Evolutionary conservation across 2,797 vertebrate species (phyloP).

Genomic region (Apodemus agrarius): DNA sequence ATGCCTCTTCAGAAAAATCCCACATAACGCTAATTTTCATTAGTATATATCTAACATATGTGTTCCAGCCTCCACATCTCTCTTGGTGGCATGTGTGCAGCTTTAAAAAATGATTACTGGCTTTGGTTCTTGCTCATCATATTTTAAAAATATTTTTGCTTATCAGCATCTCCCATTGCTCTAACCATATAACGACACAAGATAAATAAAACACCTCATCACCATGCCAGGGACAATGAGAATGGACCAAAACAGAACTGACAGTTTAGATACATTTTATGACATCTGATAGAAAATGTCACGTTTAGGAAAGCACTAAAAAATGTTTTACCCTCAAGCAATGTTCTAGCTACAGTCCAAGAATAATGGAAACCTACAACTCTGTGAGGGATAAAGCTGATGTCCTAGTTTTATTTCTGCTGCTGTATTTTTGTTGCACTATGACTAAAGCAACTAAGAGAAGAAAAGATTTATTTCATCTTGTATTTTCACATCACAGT

Average conservation of each 20-base stretch:
- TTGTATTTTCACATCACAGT: background rate
- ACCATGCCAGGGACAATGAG: background rate
- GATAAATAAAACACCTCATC: background rate
- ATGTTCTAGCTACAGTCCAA: background rate
- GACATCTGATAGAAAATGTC: slow-evolving; percentile 24
- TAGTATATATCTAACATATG: background rate
- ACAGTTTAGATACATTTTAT: background rate
- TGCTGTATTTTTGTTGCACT: background rate
- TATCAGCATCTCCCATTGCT: background rate
- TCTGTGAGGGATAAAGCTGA: slow-evolving; percentile 68
- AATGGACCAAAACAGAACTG: background rate
- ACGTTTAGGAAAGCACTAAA: background rate
- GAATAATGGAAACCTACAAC: slow-evolving; percentile 68
- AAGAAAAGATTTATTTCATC: background rate
- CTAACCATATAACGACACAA: background rate
- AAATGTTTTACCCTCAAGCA: slow-evolving; percentile 1
- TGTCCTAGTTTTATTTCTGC: background rate
- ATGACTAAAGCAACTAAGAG: background rate
- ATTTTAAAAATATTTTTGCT: background rate
- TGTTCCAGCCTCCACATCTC: background rate
- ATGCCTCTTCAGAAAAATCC: background rate
- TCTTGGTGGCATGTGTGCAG: background rate
- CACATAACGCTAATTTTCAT: background rate
- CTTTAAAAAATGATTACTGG: background rate
- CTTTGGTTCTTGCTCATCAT: background rate